Evolutionary conservation across 2,797 vertebrate species (phyloP).

Genomic region (Phaenicophaeus curvirostris): DNA sequence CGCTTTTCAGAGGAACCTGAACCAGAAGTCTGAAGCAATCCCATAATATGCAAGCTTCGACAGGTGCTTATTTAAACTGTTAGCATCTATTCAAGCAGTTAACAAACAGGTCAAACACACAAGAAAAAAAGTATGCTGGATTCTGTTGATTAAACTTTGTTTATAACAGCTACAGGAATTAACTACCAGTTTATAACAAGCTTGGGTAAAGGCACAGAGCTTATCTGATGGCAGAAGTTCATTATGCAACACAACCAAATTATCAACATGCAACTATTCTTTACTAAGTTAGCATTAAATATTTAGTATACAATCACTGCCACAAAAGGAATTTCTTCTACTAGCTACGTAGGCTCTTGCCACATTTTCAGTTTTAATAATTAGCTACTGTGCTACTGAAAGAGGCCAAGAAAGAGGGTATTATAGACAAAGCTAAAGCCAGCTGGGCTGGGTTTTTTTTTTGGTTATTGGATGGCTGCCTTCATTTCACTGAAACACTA

Average conservation of each 20-base stretch:
- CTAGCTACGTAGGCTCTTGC: slow-evolving; percentile 60
- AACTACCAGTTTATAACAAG: neutral
- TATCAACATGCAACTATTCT: slow-evolving; percentile 5
- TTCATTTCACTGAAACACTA: slow-evolving; percentile 78
- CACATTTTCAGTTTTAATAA: slow-evolving; percentile 67
- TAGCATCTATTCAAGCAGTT: neutral
- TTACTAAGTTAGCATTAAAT: slow-evolving; percentile 46
- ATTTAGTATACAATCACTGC: slow-evolving; percentile 63
- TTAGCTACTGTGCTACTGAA: slow-evolving; percentile 81
- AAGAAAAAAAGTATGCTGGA: neutral
- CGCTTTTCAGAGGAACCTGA: slow-evolving; percentile 5
- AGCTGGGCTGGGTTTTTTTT: slow-evolving; percentile 71
- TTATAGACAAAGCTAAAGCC: slow-evolving; percentile 77
- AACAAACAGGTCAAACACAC: neutral
- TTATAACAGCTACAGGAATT: neutral
- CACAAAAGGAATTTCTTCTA: slow-evolving; percentile 89
- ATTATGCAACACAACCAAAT: slow-evolving; percentile 6
- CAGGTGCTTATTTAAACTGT: neutral
- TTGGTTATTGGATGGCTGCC: slow-evolving; percentile 76
- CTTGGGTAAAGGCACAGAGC: neutral
- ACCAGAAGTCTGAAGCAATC: slow-evolving; percentile 2
- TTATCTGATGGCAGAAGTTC: neutral
- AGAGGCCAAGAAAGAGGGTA: slow-evolving; percentile 80
- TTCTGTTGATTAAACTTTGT: neutral
- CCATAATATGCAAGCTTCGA: neutral